These are phyloP conservation scores for Platynereis dumerilii DNA, from an alignment of 2,888 invertebrate genomes.

Conservation along the genomic window DNA sequence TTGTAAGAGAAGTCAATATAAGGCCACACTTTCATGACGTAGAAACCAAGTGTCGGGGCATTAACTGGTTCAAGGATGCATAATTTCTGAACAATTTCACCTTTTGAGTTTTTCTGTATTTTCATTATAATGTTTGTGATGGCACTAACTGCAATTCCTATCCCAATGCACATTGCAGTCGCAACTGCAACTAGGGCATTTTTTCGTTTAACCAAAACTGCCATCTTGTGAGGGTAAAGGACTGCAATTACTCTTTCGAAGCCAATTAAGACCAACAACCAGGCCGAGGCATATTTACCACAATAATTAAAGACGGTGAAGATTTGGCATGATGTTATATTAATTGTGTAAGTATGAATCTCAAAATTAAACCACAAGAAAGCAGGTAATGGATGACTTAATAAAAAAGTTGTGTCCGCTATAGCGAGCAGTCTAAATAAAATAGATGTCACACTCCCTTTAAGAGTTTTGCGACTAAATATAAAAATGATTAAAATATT, in stretches of 20 bases:
- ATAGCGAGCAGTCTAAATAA: background rate
- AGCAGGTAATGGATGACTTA: background rate
- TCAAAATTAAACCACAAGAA: conserved; percentile 1
- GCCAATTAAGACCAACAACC: background rate
- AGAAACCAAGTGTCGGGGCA: background rate
- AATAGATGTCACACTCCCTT: background rate
- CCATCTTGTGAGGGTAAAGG: background rate
- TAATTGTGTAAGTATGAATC: conserved; percentile 1
- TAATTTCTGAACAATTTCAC: background rate
- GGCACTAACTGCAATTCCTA: no score
- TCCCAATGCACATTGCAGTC: no score
- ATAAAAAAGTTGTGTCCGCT: background rate
- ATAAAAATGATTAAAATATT: background rate
- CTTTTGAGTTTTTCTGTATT: background rate
- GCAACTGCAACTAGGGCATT: background rate
- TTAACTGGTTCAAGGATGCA: background rate
- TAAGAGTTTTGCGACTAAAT: background rate
- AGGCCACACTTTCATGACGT: background rate
- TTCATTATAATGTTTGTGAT: background rate
- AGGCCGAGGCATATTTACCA: background rate
- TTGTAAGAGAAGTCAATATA: background rate
- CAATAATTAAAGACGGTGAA: background rate
- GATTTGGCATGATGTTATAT: background rate
- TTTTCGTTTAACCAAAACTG: background rate
- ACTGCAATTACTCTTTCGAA: conserved; percentile 1